Base-by-base conservation (phyloP, 2,888 invertebrate species). In the Andrena haemorrhoa region DNA sequence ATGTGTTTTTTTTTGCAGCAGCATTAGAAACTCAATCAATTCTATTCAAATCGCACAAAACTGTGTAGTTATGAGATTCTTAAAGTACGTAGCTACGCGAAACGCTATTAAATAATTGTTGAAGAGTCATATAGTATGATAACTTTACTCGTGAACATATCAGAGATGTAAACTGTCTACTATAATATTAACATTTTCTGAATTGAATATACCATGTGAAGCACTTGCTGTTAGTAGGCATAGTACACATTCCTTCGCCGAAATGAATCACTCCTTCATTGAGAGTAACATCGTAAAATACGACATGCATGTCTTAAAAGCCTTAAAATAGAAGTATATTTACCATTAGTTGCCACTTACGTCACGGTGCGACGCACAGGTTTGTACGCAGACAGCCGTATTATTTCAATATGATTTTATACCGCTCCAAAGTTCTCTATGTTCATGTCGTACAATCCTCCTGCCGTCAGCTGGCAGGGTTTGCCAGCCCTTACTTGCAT, bases 231-330 rank as follows among this genome's bases (percentile, higher is more conserved):
- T 41, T 16, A 12, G 41, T 41, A 16, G 12, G 4, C 41, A 41
- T 41, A 41, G 41, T 41, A 51, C 2, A 51, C 5, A 41, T 16
- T 56, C 16, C 31, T 47, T 29, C 41, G 41, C 16, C 16, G 16
- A 41, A 41, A 41, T n/a, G 2, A 29, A 51, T 69, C 60, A 85
- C 20, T 84, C 71, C 20, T 51, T 71, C 26, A 79, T 2, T 7
- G 85, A 82, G 5, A 81, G 23, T 7, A 85, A 76, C 66, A 85
- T 82, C 10, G 76, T 85, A n/a, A 75, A 83, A 41, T 85, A 85
- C 4, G 85, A 85, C 61, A 83, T 64, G 10, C 82, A 79, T 1
- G 85, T n/a, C 65, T 85, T 76, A 33, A 77, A 4, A 8, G 82
- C 33, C 85, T 85, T 66, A 12, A 74, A 85, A 74, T 47, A 10